Base-by-base conservation (phyloP, 2,888 invertebrate species). In the Tenthredo scrophulariae region DNA sequence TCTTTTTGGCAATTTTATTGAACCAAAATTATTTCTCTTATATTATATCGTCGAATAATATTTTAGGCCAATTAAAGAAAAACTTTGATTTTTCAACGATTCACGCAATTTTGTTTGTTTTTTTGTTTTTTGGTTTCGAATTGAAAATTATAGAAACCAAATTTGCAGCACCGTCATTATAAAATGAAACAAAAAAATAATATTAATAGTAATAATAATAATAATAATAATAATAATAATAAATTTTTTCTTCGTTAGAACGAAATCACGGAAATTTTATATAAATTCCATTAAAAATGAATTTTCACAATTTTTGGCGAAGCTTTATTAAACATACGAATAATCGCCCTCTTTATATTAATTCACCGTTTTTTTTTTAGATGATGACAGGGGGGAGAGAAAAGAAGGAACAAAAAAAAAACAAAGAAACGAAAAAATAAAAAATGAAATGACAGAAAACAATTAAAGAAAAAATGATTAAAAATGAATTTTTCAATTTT, bases 401-500 rank as follows among this genome's bases (percentile, higher is more conserved):
- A 18, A 9, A 40, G 9, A 40, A 13, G 18, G 22, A 40, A n/a
- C 0, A 37, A 37, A 6, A 6, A 37, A 37, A 37, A 7, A 7
- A n/a, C n/a, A n/a, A 37, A 7, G 0, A 74, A 72, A 6, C 0
- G n/a, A 43, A 43, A 43, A 43, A 43, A 43, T 13, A 40, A 40
- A 13, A 40, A 40, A 67, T 26, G 18, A 37, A 67, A 29, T 33
- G 22, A 58, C 22, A 43, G n/a, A 43, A 74, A 74, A 43, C n/a
- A 37, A 74, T 7, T 2, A 46, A 50, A 33, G 54, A 9, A 77
- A 18, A 15, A 77, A 54, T n/a, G 6, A 4, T 7, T 13, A 74
- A 77, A 77, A 77, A 50, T 77, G 0, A 75, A 46, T 54, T 33
- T 43, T 62, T 58, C 62, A 50, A 58, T 58, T 79, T 58, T 18